phyloP scores from a whole-genome alignment of 2,113 vertebrate species.

The Protobothrops flavoviridis region DNA sequence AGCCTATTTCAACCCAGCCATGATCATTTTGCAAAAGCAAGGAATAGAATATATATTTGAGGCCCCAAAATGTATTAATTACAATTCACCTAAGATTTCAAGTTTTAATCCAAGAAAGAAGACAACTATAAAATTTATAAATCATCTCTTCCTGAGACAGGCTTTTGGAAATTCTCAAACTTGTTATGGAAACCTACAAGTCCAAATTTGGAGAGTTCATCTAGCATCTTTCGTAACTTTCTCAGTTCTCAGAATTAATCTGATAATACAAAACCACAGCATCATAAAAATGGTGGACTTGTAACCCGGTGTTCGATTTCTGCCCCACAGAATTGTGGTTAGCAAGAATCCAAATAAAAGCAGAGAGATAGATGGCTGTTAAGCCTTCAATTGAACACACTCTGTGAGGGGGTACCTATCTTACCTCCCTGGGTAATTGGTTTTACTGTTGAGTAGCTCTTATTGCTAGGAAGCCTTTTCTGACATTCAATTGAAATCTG shows the following conservation, averaged over 20 bases:
- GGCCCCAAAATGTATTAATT: not conserved
- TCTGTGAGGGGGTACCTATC: not conserved
- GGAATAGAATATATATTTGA: not conserved
- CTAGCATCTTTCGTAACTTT: not conserved
- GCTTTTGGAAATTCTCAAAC: not conserved
- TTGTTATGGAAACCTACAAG: not conserved
- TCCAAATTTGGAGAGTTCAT: not conserved
- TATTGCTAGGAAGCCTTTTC: not conserved
- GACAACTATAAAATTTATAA: not conserved
- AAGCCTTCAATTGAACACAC: not conserved
- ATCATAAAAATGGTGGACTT: constrained; percentile 1
- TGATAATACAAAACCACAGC: not conserved
- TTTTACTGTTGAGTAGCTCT: not conserved
- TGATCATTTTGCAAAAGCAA: not conserved
- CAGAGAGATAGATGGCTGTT: not conserved
- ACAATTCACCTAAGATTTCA: not conserved
- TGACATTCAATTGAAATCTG: not conserved
- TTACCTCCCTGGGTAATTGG: not conserved
- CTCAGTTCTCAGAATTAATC: not conserved
- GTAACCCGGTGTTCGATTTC: constrained; percentile 5
- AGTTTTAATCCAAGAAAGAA: not conserved
- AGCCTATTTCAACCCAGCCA: not conserved
- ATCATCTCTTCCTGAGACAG: not conserved
- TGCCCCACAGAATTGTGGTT: not conserved
- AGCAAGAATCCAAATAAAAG: not conserved